These are phyloP conservation scores for Antigone vipio DNA, from an alignment of 2,113 vertebrate genomes.

Conservation along the genomic window DNA sequence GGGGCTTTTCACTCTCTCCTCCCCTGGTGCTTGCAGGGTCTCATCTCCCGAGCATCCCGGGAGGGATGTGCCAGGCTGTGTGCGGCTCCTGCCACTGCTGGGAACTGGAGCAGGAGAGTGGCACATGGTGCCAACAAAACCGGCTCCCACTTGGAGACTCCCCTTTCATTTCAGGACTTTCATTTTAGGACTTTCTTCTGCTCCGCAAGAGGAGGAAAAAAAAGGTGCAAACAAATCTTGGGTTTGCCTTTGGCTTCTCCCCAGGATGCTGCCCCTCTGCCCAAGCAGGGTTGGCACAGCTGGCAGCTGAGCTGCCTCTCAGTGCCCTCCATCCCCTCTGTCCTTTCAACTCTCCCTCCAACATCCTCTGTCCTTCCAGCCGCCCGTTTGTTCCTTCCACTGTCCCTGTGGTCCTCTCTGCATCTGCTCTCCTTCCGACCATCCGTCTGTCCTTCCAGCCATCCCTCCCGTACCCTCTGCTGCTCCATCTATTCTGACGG, in stretches of 20 bases:
- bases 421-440: neutral
- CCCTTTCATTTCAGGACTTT: neutral
- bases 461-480: neutral
- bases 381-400: neutral
- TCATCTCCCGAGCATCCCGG: neutral
- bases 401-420: neutral
- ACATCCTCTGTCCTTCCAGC: neutral
- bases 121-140: rapidly evolving
- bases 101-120: neutral
- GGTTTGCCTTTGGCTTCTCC: neutral
- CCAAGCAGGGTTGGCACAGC: neutral
- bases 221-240: neutral
- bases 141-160: neutral
- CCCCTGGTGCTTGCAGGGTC: neutral
- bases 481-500: neutral
- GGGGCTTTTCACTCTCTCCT: rapidly evolving
- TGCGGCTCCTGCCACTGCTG: rapidly evolving
- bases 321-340: rapidly evolving
- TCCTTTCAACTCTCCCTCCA: neutral
- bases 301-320: neutral
- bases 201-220: rapidly evolving
- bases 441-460: neutral
- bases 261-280: neutral
- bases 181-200: neutral
- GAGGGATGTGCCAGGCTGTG: neutral